These are phyloP conservation scores for Onthophagus taurus DNA, from an alignment of 1,140 invertebrate species.

Conservation along the genomic window DNA sequence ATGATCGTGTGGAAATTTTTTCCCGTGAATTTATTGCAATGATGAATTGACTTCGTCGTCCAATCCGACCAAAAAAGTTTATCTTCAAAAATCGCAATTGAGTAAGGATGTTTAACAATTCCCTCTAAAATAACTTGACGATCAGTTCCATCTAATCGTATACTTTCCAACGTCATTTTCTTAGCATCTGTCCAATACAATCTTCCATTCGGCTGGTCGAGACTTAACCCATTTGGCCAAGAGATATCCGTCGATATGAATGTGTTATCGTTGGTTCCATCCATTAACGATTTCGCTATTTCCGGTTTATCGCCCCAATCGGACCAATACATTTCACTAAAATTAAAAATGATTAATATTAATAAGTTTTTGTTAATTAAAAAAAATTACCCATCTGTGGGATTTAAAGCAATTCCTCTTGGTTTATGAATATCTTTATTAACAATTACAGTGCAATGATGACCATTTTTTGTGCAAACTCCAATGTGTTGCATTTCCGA, in stretches of 20 bases:
- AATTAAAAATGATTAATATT: conserved; percentile 15
- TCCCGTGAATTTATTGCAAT: conserved; percentile 58
- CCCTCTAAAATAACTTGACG: conserved; percentile 48
- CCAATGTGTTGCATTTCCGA: conserved; percentile 58
- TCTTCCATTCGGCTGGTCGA: conserved; percentile 75
- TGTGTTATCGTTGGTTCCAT: conserved; percentile 53
- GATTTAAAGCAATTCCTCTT: conserved; percentile 51
- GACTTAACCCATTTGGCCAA: conserved; percentile 82
- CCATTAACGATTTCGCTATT: conserved; percentile 76
- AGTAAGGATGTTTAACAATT: conserved; percentile 64
- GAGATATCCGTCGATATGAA: conserved; percentile 56
- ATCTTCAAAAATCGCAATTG: conserved; percentile 80
- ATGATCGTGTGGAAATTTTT: conserved; percentile 47
- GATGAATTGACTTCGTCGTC: conserved; percentile 51
- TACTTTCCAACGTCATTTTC: conserved; percentile 60
- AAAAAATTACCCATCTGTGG: conserved; percentile 45
- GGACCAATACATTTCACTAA: conserved; percentile 72
- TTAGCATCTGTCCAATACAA: conserved; percentile 75
- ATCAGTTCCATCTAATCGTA: conserved; percentile 64
- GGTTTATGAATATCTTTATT: conserved; percentile 49
- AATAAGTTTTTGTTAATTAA: conserved; percentile 1
- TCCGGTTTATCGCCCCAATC: conserved; percentile 67
- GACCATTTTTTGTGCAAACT: conserved; percentile 57
- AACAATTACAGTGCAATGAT: conserved; percentile 51
- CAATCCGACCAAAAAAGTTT: conserved; percentile 81